phyloP scores from a whole-genome alignment of 2,113 vertebrate species.

The Gallinago media region DNA sequence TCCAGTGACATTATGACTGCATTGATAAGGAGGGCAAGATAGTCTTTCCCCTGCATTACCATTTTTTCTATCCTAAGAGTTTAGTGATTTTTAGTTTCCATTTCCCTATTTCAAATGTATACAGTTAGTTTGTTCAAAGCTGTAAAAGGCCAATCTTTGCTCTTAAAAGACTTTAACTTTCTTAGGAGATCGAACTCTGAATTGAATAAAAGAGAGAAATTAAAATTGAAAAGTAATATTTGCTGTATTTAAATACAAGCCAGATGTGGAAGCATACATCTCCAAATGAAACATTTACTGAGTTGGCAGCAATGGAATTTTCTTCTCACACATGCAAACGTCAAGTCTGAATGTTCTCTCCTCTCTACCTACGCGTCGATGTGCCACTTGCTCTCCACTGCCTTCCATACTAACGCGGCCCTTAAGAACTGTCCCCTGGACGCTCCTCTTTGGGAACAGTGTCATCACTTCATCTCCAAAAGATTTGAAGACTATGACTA shows the following conservation, averaged over 20 bases:
- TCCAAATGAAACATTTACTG: constrained; percentile 70
- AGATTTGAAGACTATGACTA: background rate
- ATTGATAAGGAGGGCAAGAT: background rate
- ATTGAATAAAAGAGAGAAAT: background rate
- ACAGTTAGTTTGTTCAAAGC: background rate
- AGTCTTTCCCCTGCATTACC: background rate
- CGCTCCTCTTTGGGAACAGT: background rate
- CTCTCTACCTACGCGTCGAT: background rate
- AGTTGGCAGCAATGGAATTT: constrained; percentile 47
- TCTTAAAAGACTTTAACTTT: constrained; percentile 36
- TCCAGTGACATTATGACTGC: background rate
- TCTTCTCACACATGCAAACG: background rate
- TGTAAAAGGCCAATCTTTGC: background rate
- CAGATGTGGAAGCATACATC: constrained; percentile 45
- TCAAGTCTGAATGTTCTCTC: constrained; percentile 11
- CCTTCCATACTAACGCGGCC: background rate
- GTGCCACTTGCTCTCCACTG: background rate
- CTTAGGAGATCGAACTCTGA: constrained; percentile 18
- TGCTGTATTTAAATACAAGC: constrained; percentile 54
- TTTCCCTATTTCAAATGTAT: background rate
- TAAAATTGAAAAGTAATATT: constrained; percentile 39
- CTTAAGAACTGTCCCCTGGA: background rate
- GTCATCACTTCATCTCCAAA: background rate
- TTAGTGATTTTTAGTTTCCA: background rate
- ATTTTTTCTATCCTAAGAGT: background rate